Evolutionary conservation across 2,888 invertebrate species (phyloP), one percentile per base, ranked within the genome.

Genomic region (Mythimna loreyi): DNA sequence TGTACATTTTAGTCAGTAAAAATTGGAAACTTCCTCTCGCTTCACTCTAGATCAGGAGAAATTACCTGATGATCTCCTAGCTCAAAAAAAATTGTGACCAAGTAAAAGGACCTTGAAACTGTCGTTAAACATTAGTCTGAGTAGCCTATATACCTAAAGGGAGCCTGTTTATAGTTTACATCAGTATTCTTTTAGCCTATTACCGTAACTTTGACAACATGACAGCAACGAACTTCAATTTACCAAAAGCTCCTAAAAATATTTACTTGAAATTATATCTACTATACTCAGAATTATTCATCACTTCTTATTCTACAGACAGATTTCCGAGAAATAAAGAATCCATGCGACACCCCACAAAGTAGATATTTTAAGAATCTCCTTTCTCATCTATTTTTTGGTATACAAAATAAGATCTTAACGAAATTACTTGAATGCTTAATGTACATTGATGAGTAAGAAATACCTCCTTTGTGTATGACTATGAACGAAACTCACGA

Each of bases 391-490:
- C 21, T 23, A 53, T 63, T 69, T 61, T 79, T 67, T 57, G 23
- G 6, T 19, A 64, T n/a, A 55, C 50, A 58, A 72, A 77, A 77
- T 82, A 72, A 62, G 65, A 52, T 65, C 30, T 69, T 8, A 68
- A 56, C 21, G 36, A 68, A 70, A 82, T 81, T 75, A 75, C 70
- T 82, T 53, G 57, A 72, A 75, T 67, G 8, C 47, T 47, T 66
- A 77, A 69, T 74, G 58, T 56, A 64, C 40, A 16, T 16, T 40
- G 56, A 59, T 70, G 58, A 70, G 67, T 52, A 30, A 36, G 53
- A 60, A 74, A 80, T 80, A 70, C 72, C 47, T 80, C 36, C 61
- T 82, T 80, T 75, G 77, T 79, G 43, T 53, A 33, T 50, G 43
- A 64, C 36, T 53, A 33, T 50, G 43, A 64, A 63, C 57, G 60